Conservation (phyloP, 2,113 vertebrate species). For the Fulica atra region DNA sequence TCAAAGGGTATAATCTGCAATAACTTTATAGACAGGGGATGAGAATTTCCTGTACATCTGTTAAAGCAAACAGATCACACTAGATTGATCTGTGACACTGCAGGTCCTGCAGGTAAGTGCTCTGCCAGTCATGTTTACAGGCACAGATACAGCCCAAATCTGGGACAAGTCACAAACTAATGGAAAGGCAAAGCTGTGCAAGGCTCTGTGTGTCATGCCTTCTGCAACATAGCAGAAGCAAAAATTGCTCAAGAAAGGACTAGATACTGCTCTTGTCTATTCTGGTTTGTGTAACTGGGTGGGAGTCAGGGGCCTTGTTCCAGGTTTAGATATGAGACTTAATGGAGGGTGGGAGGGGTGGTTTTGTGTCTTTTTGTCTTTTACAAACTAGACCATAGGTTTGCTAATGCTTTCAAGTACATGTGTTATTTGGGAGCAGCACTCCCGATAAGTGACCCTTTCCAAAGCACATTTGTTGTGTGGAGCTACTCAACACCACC, state of each 20-base stretch:
- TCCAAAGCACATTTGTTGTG: neutral
- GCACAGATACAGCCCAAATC: neutral
- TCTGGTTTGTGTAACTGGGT: neutral
- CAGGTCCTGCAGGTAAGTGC: neutral
- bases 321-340: neutral
- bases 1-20: neutral
- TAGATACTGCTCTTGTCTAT: neutral
- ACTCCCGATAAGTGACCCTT: neutral
- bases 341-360: neutral
- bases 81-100: neutral
- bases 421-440: neutral
- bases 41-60: neutral
- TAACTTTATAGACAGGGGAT: neutral
- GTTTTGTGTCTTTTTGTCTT: neutral
- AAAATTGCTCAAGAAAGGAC: neutral
- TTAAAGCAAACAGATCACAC: neutral
- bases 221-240: neutral
- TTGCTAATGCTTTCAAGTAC: neutral
- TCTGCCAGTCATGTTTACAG: neutral
- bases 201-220: neutral
- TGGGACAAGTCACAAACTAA: neutral
- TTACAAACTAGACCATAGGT: neutral
- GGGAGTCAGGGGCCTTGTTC: neutral
- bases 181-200: neutral
- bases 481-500: neutral